These are phyloP conservation scores for Oenanthe oenanthe DNA, from an alignment of 2,113 vertebrate species.

Conservation along the genomic window DNA sequence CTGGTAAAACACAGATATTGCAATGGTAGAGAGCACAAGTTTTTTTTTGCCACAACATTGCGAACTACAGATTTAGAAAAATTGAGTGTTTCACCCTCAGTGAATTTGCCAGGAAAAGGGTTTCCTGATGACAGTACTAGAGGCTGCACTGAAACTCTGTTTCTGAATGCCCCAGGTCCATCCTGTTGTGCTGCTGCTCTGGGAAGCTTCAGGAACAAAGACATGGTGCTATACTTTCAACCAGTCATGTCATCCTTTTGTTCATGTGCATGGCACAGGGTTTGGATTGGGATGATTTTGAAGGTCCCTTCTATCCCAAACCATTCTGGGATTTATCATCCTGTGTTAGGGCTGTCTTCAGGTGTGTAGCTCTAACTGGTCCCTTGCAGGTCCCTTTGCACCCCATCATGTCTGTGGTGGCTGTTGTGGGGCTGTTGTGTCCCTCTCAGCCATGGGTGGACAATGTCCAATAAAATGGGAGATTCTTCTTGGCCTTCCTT, in stretches of 20 bases:
- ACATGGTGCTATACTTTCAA: background rate
- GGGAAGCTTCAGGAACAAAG: background rate
- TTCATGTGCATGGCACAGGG: background rate
- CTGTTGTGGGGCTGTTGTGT: background rate
- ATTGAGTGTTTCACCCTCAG: background rate
- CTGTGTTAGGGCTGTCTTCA: background rate
- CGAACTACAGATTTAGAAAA: background rate
- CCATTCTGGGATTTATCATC: background rate
- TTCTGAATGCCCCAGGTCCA: background rate
- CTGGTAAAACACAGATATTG: background rate
- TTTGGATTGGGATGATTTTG: background rate
- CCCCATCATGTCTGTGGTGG: fast-evolving
- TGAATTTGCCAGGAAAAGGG: background rate
- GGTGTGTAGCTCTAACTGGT: no score
- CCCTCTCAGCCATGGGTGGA: fast-evolving
- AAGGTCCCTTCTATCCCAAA: background rate
- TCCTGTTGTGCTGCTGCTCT: background rate
- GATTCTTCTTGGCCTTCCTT: background rate
- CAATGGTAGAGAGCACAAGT: background rate
- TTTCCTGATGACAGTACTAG: background rate
- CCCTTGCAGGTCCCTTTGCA: background rate
- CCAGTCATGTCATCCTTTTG: background rate
- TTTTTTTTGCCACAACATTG: background rate
- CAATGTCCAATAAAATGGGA: background rate
- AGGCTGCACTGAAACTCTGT: background rate